Base-by-base conservation (phyloP, 2,113 vertebrate species). In the Forbesichthys papilliferus region DNA sequence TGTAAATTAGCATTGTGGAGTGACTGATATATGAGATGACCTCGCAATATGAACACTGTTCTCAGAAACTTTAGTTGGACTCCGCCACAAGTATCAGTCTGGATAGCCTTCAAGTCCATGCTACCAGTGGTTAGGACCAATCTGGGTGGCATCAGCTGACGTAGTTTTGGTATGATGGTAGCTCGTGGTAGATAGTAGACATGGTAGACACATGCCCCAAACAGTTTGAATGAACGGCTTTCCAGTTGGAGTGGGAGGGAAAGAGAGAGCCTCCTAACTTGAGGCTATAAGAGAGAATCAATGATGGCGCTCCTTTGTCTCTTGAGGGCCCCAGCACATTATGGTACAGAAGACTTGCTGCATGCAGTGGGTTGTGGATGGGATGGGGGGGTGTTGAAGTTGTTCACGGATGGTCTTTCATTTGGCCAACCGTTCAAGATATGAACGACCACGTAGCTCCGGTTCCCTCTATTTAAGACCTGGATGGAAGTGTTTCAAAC, bases 1-100 rank as follows among this genome's bases (percentile, higher is more conserved):
- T 58, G 64, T 46, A 55, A 56, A 82, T 75, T 46, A 64, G 27
- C 60, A 78, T 63, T 46, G 13, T 63, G 16, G 59, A 14, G 61
- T 10, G 71, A 82, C 70, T 69, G 56, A 36, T 9, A 4, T 20
- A 27, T 27, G 27, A 27, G 27, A 27, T 27, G 27, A 27, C 27
- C 27, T 27, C 27, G 27, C 27, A 27, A 27, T 27, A 27, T 27
- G 27, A 27, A 27, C 27, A 27, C 27, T 27, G 27, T 2, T 27
- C 27, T 27, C 27, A 27, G 27, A 27, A 27, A 27, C 27, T 27
- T 27, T 2, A 27, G 27, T 27, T 27, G 1, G 27, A 27, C 27
- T 27, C 27, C 27, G 27, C 27, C 27, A 27, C 27, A 27, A 27
- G 27, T 27, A 27, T 27, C 27, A 27, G 27, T 27, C 27, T 27